phyloP scores from a whole-genome alignment of 2,888 invertebrate genomes.

The Glaucopsyche alexis region DNA sequence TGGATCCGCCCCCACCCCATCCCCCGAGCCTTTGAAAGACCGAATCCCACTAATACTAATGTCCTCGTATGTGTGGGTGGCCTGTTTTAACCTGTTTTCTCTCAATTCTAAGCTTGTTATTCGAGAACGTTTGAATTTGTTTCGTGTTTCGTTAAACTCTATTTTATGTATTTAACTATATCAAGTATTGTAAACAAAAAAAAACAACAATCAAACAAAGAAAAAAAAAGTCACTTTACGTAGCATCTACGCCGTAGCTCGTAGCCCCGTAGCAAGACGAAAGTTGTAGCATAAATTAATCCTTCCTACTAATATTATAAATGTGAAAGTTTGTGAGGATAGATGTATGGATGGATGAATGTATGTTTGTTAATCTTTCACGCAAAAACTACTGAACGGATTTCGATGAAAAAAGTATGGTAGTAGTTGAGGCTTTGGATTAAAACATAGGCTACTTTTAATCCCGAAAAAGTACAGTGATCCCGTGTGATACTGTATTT shows the following conservation, averaged over 20 bases:
- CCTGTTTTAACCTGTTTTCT: constrained; percentile 51
- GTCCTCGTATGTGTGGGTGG: constrained; percentile 55
- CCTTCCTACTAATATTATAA: too few species aligned
- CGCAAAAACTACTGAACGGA: too few species aligned
- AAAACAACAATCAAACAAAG: not conserved
- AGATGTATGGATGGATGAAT: too few species aligned
- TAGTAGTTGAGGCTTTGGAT: too few species aligned
- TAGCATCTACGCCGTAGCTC: constrained; percentile 1
- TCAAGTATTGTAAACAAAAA: not conserved
- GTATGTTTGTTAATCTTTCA: too few species aligned
- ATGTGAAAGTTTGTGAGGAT: too few species aligned
- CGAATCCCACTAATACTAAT: constrained; percentile 79
- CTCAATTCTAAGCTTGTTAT: constrained; percentile 33
- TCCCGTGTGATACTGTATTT: too few species aligned
- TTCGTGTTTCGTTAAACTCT: not conserved
- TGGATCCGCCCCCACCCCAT: constrained; percentile 68
- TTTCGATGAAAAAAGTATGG: too few species aligned
- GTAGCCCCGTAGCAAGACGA: not conserved
- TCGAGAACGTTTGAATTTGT: constrained; percentile 4
- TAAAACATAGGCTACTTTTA: too few species aligned
- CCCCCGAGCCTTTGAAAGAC: constrained; percentile 76
- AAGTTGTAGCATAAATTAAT: constrained; percentile 6
- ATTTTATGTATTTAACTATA: not conserved
- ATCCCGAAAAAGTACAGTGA: too few species aligned
- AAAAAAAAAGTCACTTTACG: not conserved